A percentile compares a stretch with the other conserved stretches of the same genome.
Conservation (phyloP, 2,888 invertebrate species). For the Andricus curvator region DNA sequence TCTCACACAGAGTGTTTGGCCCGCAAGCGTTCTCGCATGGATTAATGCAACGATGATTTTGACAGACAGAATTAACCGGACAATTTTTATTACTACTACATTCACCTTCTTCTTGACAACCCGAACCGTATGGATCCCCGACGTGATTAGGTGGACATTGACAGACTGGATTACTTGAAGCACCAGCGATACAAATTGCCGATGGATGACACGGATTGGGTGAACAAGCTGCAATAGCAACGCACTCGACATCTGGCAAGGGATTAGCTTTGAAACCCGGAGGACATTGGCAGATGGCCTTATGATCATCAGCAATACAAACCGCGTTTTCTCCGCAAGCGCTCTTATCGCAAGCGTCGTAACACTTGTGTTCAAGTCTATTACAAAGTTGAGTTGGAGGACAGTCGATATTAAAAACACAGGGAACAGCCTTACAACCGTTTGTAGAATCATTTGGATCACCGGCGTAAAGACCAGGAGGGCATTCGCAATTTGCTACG, state of each 20-base stretch:
- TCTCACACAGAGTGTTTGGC: slow-evolving; percentile 88
- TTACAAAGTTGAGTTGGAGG: slow-evolving; percentile 89
- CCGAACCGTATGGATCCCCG: slow-evolving; percentile 87
- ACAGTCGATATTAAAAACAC: slow-evolving; percentile 92
- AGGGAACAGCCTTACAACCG: slow-evolving; percentile 90
- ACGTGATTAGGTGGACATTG: slow-evolving; percentile 88
- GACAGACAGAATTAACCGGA: slow-evolving; percentile 86
- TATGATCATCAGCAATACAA: slow-evolving; percentile 92
- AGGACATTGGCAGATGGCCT: slow-evolving; percentile 91
- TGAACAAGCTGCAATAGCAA: slow-evolving; percentile 85
- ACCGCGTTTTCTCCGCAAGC: slow-evolving; percentile 93
- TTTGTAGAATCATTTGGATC: slow-evolving; percentile 88
- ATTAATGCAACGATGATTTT: slow-evolving; percentile 86
- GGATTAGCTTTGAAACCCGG: slow-evolving; percentile 90
- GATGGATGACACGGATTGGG: slow-evolving; percentile 90
- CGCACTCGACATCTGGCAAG: slow-evolving; percentile 90
- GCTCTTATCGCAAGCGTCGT: slow-evolving; percentile 89
- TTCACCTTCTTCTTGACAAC: slow-evolving; percentile 89
- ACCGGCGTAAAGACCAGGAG: slow-evolving; percentile 91
- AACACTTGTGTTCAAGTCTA: slow-evolving; percentile 89
- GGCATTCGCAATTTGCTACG: slow-evolving; percentile 93
- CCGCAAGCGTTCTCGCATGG: slow-evolving; percentile 92
- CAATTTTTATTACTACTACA: slow-evolving; percentile 90
- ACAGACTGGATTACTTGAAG: slow-evolving; percentile 86
- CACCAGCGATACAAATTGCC: slow-evolving; percentile 87